Conservation (phyloP, 2,113 vertebrate species). For the Mellivora capensis region DNA sequence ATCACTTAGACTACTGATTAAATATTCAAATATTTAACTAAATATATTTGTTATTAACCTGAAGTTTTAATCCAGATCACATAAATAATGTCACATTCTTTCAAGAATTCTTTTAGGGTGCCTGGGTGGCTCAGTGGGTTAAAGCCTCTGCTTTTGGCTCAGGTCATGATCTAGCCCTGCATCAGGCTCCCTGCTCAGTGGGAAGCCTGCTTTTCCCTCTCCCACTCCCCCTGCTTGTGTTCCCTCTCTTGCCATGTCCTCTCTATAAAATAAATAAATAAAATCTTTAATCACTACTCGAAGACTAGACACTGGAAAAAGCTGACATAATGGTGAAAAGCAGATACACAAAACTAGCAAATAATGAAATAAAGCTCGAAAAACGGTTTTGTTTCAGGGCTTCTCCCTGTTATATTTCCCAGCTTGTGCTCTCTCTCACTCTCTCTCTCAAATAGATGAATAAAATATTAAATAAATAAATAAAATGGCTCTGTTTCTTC, state of each 20-base stretch:
- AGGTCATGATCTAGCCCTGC: too few species aligned
- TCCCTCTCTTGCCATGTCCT: too few species aligned
- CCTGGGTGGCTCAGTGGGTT: too few species aligned
- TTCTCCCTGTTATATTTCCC: too few species aligned
- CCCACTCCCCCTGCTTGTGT: too few species aligned
- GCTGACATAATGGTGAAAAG: neutral
- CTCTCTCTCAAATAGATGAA: too few species aligned
- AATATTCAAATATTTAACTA: neutral
- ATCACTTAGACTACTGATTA: neutral
- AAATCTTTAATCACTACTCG: neutral
- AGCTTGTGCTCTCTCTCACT: too few species aligned
- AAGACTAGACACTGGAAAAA: neutral
- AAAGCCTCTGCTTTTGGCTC: too few species aligned
- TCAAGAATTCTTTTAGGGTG: neutral
- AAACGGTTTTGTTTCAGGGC: neutral
- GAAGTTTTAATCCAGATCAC: neutral
- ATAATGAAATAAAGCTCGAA: neutral
- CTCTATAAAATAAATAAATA: too few species aligned
- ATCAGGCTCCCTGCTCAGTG: too few species aligned
- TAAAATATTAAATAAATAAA: too few species aligned
- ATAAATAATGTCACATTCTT: neutral
- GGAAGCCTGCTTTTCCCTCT: too few species aligned
- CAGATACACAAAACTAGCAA: neutral
- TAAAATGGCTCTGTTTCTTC: neutral
- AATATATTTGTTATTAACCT: neutral